Evolutionary conservation across 2,888 invertebrate species (phyloP), one percentile per base, ranked within the genome.

Genomic region (Dorcus parallelipipedus): DNA sequence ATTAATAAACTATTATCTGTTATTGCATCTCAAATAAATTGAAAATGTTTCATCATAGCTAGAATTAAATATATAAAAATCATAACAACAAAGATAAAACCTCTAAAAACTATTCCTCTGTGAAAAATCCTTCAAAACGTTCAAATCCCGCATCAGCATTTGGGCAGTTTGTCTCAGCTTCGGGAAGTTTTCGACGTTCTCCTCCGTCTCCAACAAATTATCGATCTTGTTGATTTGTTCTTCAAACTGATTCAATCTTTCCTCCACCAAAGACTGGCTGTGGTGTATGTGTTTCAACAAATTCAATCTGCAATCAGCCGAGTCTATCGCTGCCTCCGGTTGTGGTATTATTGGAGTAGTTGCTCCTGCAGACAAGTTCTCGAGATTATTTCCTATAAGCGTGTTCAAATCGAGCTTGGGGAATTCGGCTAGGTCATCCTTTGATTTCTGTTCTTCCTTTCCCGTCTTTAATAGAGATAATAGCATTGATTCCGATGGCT

Each of bases 261-360:
- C 84, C 73, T 91, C 87, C 38, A 93, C 82, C 57, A 88, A 80
- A 59, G 84, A 82, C 74, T 93, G 91, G 70, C 88, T 87, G 64
- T 89, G 86, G 68, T 86, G 84, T 54, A 94, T 85, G 72, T 93
- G 92, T 26, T 89, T 86, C 64, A 93, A 79, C 51, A 95, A 80
- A 55, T 90, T 86, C 69, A 87, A 82, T 64, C 90, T 85, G 68
- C 94, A 94, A 73, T 88, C 90, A 48, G 84, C 81, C 48, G 89
- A 85, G 77, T 93, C 90, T 56, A 93, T 93, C 2, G 91, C 86
- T 9, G 90, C 90, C 75, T 93, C 92, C 0, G 93, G 93, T 76
- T 88, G 86, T 9, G 92, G 93, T 63, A 85, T 85, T 49, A 71
- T 74, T 0, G 76, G 73, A 9, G 51, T 50, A 1, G 20, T 20